Evolutionary conservation across 2,797 vertebrate species (phyloP), one percentile per base, ranked within the genome.

Genomic region (Geotrypetes seraphini): DNA sequence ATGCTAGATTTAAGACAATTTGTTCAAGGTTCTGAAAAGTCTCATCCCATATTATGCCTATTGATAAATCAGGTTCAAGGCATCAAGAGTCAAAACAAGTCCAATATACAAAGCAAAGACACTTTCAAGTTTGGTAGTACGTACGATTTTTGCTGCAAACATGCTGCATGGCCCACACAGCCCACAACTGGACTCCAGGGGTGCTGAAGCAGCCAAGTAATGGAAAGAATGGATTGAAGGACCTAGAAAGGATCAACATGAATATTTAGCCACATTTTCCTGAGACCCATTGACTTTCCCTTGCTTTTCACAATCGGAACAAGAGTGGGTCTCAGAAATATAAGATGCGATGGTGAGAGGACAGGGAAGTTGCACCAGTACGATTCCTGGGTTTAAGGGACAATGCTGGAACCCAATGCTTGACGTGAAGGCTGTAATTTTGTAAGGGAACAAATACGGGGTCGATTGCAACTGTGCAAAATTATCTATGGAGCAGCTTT

Each of bases 121-220:
- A n/a, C n/a, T n/a, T n/a, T n/a, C n/a, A n/a, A n/a, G n/a, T n/a
- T n/a, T n/a, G n/a, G 45, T 20, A 33, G 12, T 77, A 83, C 87
- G 57, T 80, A 99, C 96, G 90, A 25, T 99, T 99, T 75, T 98
- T 99, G 72, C 94, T 98, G 83, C 96, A 99, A 49, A 99, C 96
- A 0, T 99, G 96, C 18, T 97, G 96, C 92, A 99, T 97, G 47
- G 96, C 96, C 96, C 96, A 99, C 23, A 96, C 92, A 15, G 96
- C 96, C 96, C 96, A 99, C 7, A 99, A 73, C 77, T 99, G 96
- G 16, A 99, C 95, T 22, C 93, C 96, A 1, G 96, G 92, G 25
- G 96, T 97, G 60, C 90, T 84, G 57, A 93, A 96, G 57, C 96
- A 96, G 66, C 90, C 88, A 77, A 99, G 79, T 1, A 99, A 73